These are phyloP conservation scores for Hippolais icterina DNA, from an alignment of 2,113 vertebrate species.

Conservation along the genomic window DNA sequence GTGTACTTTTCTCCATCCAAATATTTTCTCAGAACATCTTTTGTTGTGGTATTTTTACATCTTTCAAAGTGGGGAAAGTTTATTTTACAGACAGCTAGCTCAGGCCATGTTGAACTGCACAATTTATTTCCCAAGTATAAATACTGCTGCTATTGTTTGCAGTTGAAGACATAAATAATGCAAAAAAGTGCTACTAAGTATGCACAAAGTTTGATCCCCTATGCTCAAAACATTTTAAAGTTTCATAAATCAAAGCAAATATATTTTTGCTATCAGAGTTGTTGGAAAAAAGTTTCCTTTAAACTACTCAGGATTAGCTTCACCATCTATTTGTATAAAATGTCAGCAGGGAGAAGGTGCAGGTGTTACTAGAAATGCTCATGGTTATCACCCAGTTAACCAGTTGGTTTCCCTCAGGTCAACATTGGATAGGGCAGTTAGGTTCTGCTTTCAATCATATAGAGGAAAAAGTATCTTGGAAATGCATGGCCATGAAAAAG, in stretches of 20 bases:
- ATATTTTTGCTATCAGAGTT: conserved; percentile 5
- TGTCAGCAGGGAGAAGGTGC: neutral
- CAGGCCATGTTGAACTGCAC: neutral
- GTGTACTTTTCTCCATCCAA: conserved; percentile 49
- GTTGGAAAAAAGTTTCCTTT: neutral
- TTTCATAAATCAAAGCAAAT: conserved; percentile 54
- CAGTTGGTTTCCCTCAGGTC: neutral
- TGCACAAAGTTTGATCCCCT: conserved; percentile 37
- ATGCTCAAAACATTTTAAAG: conserved; percentile 46
- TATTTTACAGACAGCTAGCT: conserved; percentile 5
- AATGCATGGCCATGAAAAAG: neutral
- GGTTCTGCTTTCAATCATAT: neutral
- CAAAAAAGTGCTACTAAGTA: conserved; percentile 10
- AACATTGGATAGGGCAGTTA: neutral
- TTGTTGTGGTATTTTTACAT: conserved; percentile 1
- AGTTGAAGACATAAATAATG: conserved; percentile 55
- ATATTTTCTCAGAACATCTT: conserved; percentile 54
- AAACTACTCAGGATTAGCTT: neutral
- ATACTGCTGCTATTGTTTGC: conserved; percentile 36
- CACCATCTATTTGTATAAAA: neutral
- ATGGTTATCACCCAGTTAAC: neutral
- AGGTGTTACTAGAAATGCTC: neutral
- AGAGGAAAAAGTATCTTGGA: neutral
- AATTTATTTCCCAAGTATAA: neutral
- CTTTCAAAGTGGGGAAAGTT: neutral